Conservation (phyloP, 2,797 vertebrate species). For the Nyctibius grandis region DNA sequence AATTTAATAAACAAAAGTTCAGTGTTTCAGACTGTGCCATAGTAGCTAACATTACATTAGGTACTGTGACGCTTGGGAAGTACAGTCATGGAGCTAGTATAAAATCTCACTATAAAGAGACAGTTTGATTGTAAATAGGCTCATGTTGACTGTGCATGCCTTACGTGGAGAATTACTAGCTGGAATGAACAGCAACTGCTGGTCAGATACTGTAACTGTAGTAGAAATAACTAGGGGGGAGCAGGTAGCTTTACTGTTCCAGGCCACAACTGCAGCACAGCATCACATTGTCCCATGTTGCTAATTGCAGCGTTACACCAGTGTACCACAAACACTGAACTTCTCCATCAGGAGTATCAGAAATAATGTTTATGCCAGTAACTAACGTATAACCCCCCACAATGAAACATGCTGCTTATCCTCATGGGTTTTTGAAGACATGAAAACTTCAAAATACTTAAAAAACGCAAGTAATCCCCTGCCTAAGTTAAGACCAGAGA, state of each 20-base stretch:
- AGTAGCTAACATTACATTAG: neutral
- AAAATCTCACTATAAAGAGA: neutral
- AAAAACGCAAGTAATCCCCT: rapidly evolving
- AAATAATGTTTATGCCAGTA: neutral
- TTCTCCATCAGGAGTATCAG: neutral
- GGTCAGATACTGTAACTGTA: neutral
- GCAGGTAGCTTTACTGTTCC: neutral
- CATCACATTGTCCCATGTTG: neutral
- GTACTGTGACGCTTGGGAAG: neutral
- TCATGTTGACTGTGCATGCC: neutral
- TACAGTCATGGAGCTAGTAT: neutral
- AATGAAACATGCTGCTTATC: neutral
- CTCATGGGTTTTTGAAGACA: neutral
- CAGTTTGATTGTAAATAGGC: neutral
- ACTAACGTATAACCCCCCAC: neutral
- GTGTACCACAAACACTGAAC: neutral
- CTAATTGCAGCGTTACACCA: neutral
- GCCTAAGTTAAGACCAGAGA: neutral
- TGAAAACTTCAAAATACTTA: neutral
- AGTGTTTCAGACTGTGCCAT: neutral
- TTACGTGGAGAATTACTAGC: neutral
- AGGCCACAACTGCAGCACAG: neutral
- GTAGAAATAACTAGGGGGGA: neutral
- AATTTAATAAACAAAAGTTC: neutral
- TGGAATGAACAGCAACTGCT: neutral